These are phyloP conservation scores for Caranx ignobilis DNA, from an alignment of 2,113 vertebrate species.

Conservation along the genomic window DNA sequence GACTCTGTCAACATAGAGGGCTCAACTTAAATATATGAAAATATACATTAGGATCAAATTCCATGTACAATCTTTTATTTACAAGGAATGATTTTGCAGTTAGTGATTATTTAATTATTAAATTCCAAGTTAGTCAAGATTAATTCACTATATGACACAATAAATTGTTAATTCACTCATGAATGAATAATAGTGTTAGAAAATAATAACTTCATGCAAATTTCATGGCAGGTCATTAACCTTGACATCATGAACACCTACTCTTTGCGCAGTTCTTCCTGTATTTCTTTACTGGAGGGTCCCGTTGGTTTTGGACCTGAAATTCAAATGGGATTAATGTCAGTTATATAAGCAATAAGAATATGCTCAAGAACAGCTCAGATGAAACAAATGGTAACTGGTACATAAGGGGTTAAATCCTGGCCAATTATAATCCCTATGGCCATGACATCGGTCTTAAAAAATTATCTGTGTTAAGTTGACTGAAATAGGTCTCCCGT, in stretches of 20 bases:
- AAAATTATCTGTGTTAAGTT: too few species aligned
- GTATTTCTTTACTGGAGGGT: conserved; percentile 73
- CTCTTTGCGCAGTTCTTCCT: conserved; percentile 89
- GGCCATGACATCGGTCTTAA: neutral
- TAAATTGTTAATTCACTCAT: neutral
- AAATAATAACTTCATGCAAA: neutral
- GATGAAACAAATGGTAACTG: neutral
- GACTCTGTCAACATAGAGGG: conserved; percentile 1
- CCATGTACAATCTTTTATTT: neutral
- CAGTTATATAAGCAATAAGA: neutral
- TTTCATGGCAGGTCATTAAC: neutral
- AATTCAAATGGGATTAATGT: conserved; percentile 38
- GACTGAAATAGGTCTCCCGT: neutral
- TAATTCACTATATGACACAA: too few species aligned
- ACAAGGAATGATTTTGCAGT: neutral
- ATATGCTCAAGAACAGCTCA: neutral
- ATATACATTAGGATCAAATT: neutral
- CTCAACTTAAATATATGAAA: neutral
- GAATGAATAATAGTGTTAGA: neutral
- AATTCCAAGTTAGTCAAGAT: neutral
- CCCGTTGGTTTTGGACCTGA: conserved; percentile 67
- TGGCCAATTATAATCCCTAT: neutral
- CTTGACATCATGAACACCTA: conserved; percentile 70
- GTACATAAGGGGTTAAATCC: neutral
- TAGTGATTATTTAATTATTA: neutral